A percentile compares a stretch with the other conserved stretches of the same genome.
Evolutionary conservation across 2,113 vertebrate genomes (phyloP).

Genomic region (Scophthalmus maximus): DNA sequence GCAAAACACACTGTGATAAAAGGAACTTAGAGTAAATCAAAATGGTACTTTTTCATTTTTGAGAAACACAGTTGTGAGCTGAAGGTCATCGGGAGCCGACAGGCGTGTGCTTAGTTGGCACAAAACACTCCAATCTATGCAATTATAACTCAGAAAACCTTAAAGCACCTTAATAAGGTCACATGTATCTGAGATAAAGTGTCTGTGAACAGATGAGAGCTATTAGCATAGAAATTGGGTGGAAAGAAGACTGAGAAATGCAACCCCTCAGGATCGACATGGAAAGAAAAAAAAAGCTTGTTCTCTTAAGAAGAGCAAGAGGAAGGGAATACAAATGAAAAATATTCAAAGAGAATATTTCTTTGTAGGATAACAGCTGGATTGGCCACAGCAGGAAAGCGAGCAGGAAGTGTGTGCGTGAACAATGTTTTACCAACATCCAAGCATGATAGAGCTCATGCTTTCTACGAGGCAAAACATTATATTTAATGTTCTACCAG

Average conservation of each 20-base stretch:
- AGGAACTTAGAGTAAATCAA: constrained; percentile 9
- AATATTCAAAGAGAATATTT: constrained; percentile 37
- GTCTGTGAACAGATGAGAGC: constrained; percentile 61
- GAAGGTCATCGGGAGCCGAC: constrained; percentile 31
- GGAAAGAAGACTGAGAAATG: constrained; percentile 62
- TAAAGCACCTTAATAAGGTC: constrained; percentile 61
- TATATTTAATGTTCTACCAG: neutral
- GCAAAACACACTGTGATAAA: constrained; percentile 9
- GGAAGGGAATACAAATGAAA: constrained; percentile 35
- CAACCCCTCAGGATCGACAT: constrained; percentile 21
- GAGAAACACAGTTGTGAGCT: constrained; percentile 26
- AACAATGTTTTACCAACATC: constrained; percentile 38
- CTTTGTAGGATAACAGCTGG: constrained; percentile 18
- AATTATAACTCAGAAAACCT: constrained; percentile 43
- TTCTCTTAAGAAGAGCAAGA: constrained; percentile 43
- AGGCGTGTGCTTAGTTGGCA: constrained; percentile 16
- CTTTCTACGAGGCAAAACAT: constrained; percentile 20
- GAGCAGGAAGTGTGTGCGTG: neutral
- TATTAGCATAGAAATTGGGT: constrained; percentile 76
- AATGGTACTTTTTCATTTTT: constrained; percentile 29
- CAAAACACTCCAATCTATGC: constrained; percentile 22
- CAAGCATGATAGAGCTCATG: constrained; percentile 13
- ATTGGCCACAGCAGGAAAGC: constrained; percentile 16
- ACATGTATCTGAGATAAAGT: constrained; percentile 56
- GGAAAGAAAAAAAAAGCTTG: constrained; percentile 19